Evolutionary conservation across 1,140 invertebrate genomes (phyloP).

Genomic region (Nebria ingens): DNA sequence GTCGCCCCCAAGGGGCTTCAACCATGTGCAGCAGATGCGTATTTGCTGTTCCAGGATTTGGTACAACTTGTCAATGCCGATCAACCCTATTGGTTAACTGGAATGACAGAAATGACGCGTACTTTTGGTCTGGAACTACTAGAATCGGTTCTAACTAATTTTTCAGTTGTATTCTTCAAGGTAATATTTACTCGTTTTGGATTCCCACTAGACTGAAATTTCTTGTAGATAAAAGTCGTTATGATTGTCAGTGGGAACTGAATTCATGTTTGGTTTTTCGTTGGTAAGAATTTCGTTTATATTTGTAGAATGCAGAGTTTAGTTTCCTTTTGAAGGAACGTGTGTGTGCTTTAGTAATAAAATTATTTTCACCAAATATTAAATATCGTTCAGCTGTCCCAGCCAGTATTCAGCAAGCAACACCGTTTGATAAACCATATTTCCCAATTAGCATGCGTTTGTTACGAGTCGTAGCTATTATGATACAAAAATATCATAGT

Average conservation of each 20-base stretch:
- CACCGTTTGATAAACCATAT: constrained; percentile 79
- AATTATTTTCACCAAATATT: constrained; percentile 94
- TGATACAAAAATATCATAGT: constrained; percentile 89
- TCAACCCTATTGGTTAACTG: constrained; percentile 86
- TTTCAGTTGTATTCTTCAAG: constrained; percentile 85
- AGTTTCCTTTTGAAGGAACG: constrained; percentile 90
- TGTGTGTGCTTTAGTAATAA: constrained; percentile 95
- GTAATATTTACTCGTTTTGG: constrained; percentile 41
- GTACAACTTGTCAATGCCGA: constrained; percentile 95
- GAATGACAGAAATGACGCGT: constrained; percentile 93
- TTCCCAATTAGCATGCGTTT: constrained; percentile 95
- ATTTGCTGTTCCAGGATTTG: constrained; percentile 92
- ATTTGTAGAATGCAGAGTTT: constrained; percentile 83
- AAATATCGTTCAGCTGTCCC: constrained; percentile 64
- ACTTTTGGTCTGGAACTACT: constrained; percentile 93
- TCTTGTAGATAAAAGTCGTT: too few species aligned
- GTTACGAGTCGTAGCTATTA: constrained; percentile 81
- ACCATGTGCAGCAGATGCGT: constrained; percentile 89
- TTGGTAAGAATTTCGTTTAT: neutral
- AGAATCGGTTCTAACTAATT: constrained; percentile 86
- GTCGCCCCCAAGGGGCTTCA: constrained; percentile 69
- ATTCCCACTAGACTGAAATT: too few species aligned
- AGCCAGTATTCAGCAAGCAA: constrained; percentile 43
- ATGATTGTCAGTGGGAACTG: neutral
- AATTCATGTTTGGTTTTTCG: constrained; percentile 11